These are phyloP conservation scores for Drosophila carrolli DNA, from an alignment of 1,140 invertebrate genomes.

Conservation along the genomic window DNA sequence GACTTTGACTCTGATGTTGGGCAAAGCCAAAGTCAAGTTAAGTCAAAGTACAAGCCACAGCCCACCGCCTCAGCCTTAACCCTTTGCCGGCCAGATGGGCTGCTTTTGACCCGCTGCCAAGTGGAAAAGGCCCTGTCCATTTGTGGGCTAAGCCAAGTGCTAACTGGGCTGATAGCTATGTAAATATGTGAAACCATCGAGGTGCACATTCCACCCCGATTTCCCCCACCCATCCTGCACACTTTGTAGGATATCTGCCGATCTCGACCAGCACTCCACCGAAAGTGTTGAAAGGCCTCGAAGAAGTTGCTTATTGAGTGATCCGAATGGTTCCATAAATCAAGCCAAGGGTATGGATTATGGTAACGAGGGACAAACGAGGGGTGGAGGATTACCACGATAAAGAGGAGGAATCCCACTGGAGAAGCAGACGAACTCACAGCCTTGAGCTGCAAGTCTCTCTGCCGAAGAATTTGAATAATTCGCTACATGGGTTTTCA, in stretches of 20 bases:
- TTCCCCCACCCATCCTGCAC: background rate
- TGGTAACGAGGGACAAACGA: slow-evolving; percentile 3
- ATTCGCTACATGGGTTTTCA: slow-evolving; percentile 12
- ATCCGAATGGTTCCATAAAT: slow-evolving; percentile 53
- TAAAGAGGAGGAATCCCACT: slow-evolving; percentile 7
- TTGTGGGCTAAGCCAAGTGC: slow-evolving; percentile 32
- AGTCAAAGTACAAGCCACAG: slow-evolving; percentile 10
- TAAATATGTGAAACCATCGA: slow-evolving; percentile 31
- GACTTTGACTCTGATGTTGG: slow-evolving; percentile 35
- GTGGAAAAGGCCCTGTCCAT: slow-evolving; percentile 5
- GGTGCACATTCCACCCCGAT: slow-evolving; percentile 1
- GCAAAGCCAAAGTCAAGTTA: slow-evolving; percentile 24
- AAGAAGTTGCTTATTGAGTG: slow-evolving; percentile 46
- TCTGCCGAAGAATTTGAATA: slow-evolving; percentile 7
- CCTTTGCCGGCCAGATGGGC: slow-evolving; percentile 6
- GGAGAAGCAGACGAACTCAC: background rate
- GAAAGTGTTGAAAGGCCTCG: slow-evolving; percentile 27
- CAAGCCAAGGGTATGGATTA: slow-evolving; percentile 38
- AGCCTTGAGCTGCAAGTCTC: slow-evolving; percentile 9
- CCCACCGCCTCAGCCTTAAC: slow-evolving; percentile 4
- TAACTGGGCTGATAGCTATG: slow-evolving; percentile 47
- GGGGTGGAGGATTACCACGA: background rate
- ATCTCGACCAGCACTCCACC: slow-evolving; percentile 7
- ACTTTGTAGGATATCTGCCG: background rate
- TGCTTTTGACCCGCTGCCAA: background rate